Base-by-base conservation (phyloP, 1,140 invertebrate species). In the Hyles vespertilio region DNA sequence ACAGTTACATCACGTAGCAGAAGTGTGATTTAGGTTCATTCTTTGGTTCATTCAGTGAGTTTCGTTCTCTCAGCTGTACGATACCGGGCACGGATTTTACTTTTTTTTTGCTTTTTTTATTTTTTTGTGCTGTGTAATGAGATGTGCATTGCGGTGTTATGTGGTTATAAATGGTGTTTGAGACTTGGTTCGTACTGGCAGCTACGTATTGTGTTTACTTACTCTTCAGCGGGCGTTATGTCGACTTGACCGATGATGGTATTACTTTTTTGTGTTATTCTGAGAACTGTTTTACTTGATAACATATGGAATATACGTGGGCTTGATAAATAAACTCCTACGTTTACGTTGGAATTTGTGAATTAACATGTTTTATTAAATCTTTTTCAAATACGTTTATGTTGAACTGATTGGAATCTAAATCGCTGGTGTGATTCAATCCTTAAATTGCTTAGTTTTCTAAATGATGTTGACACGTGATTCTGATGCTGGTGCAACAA, bases 1-100 rank as follows among this genome's bases (percentile, higher is more conserved):
- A 70, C 32, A 49, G 58, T 74, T 72, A 76, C 73, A 67, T 76
- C 70, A 76, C 69, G 58, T 43, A 56, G 59, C 60, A 63, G 51
- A 47, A 59, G 61, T 70, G 59, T 70, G 65, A 65, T 69, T 71
- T 67, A 45, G 67, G 48, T 61, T 53, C 70, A 73, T 73, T 71
- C 65, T 71, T 67, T 36, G 67, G 48, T 61, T 53, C 70, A 73
- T 73, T 71, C 65, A 65, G 67, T 48, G 54, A 56, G 54, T 56
- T 48, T 56, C 45, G 54, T 48, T 56, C 44, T 32, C 59, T 60
- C n/a, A 44, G 48, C 63, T 58, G 54, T 58, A 63, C 59, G 50
- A 49, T 62, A 36, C 22, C 63, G 61, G 62, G 49, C 11, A 44
- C 52, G 58, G 5, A 5, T n/a, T 48, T 53, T 61, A 55, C 58